Evolutionary conservation across 2,888 invertebrate genomes (phyloP).

Genomic region (Campoletis raptor): DNA sequence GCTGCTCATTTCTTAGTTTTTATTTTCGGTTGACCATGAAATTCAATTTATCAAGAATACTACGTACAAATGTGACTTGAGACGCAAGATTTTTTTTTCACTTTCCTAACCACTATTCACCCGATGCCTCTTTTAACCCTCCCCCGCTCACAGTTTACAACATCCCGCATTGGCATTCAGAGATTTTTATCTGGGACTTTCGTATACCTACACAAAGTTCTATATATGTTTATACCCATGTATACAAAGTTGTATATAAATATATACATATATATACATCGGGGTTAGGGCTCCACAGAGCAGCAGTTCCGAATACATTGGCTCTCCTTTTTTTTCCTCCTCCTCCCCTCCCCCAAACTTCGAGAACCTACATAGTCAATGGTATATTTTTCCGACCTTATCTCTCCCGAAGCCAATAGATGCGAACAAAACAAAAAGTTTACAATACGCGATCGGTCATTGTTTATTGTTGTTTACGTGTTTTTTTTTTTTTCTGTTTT

Average conservation of each 20-base stretch:
- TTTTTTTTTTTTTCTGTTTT: neutral
- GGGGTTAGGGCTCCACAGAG: slow-evolving; percentile 27
- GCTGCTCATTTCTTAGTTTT: neutral
- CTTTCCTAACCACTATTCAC: neutral
- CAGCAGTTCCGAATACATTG: slow-evolving; percentile 29
- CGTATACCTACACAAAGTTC: slow-evolving; percentile 35
- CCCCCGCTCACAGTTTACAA: slow-evolving; percentile 34
- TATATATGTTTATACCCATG: neutral
- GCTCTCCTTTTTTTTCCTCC: slow-evolving; percentile 12
- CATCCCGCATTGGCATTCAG: slow-evolving; percentile 56
- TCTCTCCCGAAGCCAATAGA: slow-evolving; percentile 6
- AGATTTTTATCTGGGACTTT: slow-evolving; percentile 67
- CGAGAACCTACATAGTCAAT: slow-evolving; percentile 40
- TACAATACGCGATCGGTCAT: neutral
- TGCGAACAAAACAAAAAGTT: slow-evolving; percentile 23
- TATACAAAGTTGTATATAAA: neutral
- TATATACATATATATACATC: neutral
- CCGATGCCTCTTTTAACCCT: slow-evolving; percentile 25
- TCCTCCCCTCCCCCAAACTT: neutral
- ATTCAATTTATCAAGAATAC: slow-evolving; percentile 37
- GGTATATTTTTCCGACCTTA: slow-evolving; percentile 35
- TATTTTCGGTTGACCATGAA: slow-evolving; percentile 64
- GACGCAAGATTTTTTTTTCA: slow-evolving; percentile 35
- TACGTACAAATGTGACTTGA: slow-evolving; percentile 25
- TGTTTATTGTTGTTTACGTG: neutral